These are phyloP conservation scores for Tolypeutes matacus DNA, from an alignment of 2,797 vertebrate genomes.

Conservation along the genomic window DNA sequence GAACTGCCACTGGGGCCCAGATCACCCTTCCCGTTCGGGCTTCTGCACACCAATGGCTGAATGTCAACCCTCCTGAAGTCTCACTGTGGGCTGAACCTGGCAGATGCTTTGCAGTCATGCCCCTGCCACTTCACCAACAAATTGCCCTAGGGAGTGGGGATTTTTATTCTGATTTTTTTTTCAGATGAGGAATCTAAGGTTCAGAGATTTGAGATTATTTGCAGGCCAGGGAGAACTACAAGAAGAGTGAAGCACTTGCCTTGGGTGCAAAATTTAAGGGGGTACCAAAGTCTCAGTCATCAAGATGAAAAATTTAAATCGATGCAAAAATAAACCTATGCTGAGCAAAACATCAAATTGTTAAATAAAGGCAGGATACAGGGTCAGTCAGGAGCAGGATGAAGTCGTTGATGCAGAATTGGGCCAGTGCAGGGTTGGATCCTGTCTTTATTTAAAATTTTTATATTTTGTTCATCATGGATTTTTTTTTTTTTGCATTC, in stretches of 20 bases:
- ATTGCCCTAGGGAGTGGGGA: not conserved
- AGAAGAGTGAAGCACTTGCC: not conserved
- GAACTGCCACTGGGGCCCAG: not conserved
- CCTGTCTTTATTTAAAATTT: not conserved
- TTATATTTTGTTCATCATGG: no score
- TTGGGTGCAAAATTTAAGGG: not conserved
- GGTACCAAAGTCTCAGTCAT: not conserved
- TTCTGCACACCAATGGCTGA: not conserved
- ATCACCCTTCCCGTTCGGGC: not conserved
- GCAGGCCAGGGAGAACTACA: rapidly evolving
- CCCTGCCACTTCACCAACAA: not conserved
- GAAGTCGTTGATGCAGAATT: rapidly evolving
- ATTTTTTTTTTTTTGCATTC: not conserved
- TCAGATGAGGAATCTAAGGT: not conserved
- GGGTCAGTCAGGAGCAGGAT: not conserved
- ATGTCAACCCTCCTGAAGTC: no score
- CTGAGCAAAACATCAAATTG: not conserved
- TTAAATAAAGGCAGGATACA: not conserved
- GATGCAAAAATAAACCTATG: not conserved
- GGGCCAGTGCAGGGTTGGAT: rapidly evolving
- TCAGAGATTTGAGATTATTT: not conserved
- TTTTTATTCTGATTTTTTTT: not conserved
- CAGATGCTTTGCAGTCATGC: no score
- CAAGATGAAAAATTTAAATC: not conserved
- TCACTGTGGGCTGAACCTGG: no score